A percentile compares a stretch with the other conserved stretches of the same genome.
phyloP scores from a whole-genome alignment of 2,888 invertebrate species.

The Philhelius pedissequus region DNA sequence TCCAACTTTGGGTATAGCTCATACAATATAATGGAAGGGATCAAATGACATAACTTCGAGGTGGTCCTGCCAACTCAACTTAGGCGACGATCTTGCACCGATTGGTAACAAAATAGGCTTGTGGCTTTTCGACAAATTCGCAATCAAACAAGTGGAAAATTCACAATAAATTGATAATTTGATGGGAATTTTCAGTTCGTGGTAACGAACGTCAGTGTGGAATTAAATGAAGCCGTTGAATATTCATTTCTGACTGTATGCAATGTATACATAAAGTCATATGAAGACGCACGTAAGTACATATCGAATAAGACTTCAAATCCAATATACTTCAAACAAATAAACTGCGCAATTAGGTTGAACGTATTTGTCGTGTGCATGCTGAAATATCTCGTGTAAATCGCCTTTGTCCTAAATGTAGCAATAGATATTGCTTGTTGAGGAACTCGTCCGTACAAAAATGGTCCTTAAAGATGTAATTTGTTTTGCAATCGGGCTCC shows the following conservation, averaged over 20 bases:
- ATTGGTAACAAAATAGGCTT: constrained; percentile 70
- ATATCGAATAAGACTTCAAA: too few species aligned
- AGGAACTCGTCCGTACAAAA: too few species aligned
- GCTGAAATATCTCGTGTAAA: too few species aligned
- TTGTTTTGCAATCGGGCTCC: too few species aligned
- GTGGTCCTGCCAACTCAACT: constrained; percentile 74
- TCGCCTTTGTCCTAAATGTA: too few species aligned
- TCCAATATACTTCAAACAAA: too few species aligned
- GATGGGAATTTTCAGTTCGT: constrained; percentile 58
- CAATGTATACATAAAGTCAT: too few species aligned
- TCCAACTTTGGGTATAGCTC: constrained; percentile 15
- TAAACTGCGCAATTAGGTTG: too few species aligned
- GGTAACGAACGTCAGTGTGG: constrained; percentile 15
- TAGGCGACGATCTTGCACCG: constrained; percentile 72
- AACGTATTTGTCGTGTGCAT: too few species aligned
- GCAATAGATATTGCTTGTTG: too few species aligned
- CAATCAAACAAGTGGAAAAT: constrained; percentile 69
- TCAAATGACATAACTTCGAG: constrained; percentile 70
- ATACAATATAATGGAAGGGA: constrained; percentile 10
- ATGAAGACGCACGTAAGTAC: too few species aligned
- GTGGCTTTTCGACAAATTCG: constrained; percentile 69
- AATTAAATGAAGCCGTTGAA: constrained; percentile 23
- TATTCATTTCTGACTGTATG: background rate
- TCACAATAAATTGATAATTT: constrained; percentile 64
- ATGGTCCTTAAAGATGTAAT: too few species aligned